Evolutionary conservation across 2,113 vertebrate genomes (phyloP).

Genomic region (Pteruthius melanotis): DNA sequence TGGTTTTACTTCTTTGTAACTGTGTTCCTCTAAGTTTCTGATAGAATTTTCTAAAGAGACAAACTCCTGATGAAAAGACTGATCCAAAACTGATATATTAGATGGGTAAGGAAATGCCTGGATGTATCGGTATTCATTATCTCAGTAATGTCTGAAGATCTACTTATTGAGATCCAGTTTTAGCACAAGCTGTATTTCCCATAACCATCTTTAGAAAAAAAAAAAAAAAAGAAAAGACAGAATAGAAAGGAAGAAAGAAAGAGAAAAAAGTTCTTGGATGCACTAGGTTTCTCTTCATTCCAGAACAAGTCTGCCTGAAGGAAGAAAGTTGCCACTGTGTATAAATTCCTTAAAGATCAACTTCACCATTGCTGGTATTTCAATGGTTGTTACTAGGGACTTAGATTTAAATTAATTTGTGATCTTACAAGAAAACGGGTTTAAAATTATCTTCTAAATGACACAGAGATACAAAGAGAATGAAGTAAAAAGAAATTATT

Average conservation of each 20-base stretch:
- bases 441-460: neutral
- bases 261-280: neutral
- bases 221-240: accelerated
- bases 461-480: neutral
- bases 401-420: neutral
- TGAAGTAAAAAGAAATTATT: neutral
- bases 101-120: neutral
- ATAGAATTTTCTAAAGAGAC: neutral
- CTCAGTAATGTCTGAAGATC: neutral
- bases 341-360: neutral
- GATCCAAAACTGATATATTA: neutral
- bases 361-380: neutral
- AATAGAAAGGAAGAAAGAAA: neutral
- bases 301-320: neutral
- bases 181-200: neutral
- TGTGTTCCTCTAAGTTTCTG: neutral
- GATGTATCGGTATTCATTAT: neutral
- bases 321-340: neutral
- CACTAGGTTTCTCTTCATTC: neutral
- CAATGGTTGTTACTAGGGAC: neutral
- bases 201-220: neutral
- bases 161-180: neutral
- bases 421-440: neutral
- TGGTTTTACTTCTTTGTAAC: constrained; percentile 36
- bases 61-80: neutral